Base-by-base conservation (phyloP, 2,888 invertebrate species). In the Drosophila sordidula region DNA sequence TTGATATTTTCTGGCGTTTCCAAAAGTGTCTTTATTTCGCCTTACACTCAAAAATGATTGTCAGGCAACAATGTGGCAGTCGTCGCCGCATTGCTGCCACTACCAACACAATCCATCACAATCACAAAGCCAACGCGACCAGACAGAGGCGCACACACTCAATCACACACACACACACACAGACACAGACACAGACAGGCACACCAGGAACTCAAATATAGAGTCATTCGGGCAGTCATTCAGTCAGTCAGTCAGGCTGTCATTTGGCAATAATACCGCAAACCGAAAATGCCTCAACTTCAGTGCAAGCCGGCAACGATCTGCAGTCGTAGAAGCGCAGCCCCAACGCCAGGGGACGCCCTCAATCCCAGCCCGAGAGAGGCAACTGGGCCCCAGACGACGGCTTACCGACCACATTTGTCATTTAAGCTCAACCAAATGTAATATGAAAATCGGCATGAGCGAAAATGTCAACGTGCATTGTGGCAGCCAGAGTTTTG, bases 391-490 rank as follows among this genome's bases (percentile, higher is more conserved):
- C 59, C 77, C 80, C 80, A 80, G 83, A 83, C 80, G 78, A 70
- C 75, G 85, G 83, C 82, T 83, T 83, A 83, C 83, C 82, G 69
- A 80, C 81, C 82, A 81, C 85, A 84, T 84, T 85, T 86, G 86
- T 86, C 83, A 86, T 86, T 85, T 86, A 83, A 85, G 83, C 80
- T 72, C 86, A 82, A 66, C 85, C 85, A 82, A 83, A 85, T 85
- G 83, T 83, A 85, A 83, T 82, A 85, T 85, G 83, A 83, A 83
- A 83, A 82, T 82, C 79, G 84, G 81, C 81, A 76, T 80, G 83
- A 83, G 80, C 75, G 81, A 71, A 81, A 84, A 80, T 78, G 81
- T 81, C 81, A 83, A 80, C 80, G 83, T 83, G 78, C 78, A 80
- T 66, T 74, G 77, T 65, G 70, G 78, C 56, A 69, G 42, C 54